These are phyloP conservation scores for Drosophila pullipes DNA, from an alignment of 2,888 invertebrate genomes.

Conservation along the genomic window DNA sequence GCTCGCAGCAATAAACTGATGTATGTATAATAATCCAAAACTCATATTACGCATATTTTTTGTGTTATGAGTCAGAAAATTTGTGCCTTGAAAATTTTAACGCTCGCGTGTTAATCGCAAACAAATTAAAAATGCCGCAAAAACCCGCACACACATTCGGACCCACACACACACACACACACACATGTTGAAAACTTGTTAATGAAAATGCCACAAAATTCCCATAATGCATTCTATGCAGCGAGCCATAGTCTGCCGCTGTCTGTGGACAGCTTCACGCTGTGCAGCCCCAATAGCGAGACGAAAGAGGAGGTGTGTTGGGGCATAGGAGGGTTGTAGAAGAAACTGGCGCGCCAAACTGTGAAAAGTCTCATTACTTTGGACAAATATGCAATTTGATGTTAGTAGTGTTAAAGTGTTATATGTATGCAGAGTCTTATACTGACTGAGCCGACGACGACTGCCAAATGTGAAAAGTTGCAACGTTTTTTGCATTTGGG, in stretches of 20 bases:
- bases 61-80: slow-evolving; percentile 33
- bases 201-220: slow-evolving; percentile 83
- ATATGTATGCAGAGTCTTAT: slow-evolving; percentile 39
- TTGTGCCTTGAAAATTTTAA: slow-evolving; percentile 49
- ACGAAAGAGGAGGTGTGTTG: background rate
- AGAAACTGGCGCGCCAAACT: slow-evolving; percentile 69
- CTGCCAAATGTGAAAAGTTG: slow-evolving; percentile 74
- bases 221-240: slow-evolving; percentile 78
- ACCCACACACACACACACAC: slow-evolving; percentile 22
- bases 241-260: slow-evolving; percentile 28
- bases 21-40: slow-evolving; percentile 30
- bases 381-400: slow-evolving; percentile 81
- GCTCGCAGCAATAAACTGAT: slow-evolving; percentile 27
- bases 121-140: slow-evolving; percentile 73
- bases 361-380: slow-evolving; percentile 82
- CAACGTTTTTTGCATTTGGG: slow-evolving; percentile 51
- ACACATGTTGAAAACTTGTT: slow-evolving; percentile 58
- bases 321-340: slow-evolving; percentile 12
- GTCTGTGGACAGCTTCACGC: slow-evolving; percentile 71
- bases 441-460: slow-evolving; percentile 29
- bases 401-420: slow-evolving; percentile 55
- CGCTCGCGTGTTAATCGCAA: slow-evolving; percentile 74
- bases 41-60: slow-evolving; percentile 17
- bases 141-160: slow-evolving; percentile 38
- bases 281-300: slow-evolving; percentile 48